Conservation (phyloP, 1,140 invertebrate species). For the Heliconius hermathena region DNA sequence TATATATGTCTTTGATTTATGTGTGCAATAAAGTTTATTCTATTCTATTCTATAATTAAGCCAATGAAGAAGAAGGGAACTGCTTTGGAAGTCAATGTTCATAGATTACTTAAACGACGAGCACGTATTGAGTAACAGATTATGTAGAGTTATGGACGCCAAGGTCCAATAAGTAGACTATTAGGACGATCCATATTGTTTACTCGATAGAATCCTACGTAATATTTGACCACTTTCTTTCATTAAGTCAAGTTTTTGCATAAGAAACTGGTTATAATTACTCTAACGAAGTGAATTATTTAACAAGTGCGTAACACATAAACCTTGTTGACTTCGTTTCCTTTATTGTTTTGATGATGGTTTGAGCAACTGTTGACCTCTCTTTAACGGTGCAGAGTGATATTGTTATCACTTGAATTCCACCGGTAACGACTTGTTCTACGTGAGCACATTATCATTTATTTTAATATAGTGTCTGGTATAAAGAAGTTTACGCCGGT, state of each 20-base stretch:
- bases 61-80: too few relatives aligned
- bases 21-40: too few relatives aligned
- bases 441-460: neutral
- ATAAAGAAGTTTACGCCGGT: neutral
- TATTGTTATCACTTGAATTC: conserved; percentile 7
- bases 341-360: conserved; percentile 23
- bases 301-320: conserved; percentile 13
- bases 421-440: neutral
- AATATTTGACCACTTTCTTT: conserved; percentile 37
- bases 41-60: too few relatives aligned
- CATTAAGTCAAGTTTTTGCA: neutral
- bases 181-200: conserved; percentile 21
- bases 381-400: neutral
- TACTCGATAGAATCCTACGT: conserved; percentile 29
- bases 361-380: neutral
- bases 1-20: too few relatives aligned
- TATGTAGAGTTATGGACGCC: neutral
- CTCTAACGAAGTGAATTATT: conserved; percentile 23
- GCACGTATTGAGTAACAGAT: neutral
- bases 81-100: neutral
- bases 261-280: conserved; percentile 32
- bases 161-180: conserved; percentile 34
- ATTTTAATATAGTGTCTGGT: neutral
- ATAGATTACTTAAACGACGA: neutral
- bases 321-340: conserved; percentile 24